Evolutionary conservation across 2,797 vertebrate species (phyloP).

Genomic region (Sphenopsis melanotis): DNA sequence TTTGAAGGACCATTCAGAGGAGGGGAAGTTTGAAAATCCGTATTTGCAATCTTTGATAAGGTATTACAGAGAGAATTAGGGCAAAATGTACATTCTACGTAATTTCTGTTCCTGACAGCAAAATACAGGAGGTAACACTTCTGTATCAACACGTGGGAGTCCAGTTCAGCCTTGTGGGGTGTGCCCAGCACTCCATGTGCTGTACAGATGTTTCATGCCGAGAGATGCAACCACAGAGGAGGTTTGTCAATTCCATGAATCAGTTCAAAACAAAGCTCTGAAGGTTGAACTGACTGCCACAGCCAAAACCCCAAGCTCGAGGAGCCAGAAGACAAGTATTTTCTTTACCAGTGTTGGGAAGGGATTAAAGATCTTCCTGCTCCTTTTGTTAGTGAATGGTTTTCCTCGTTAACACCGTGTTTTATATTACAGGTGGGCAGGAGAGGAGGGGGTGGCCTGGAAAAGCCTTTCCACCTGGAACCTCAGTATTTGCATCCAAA

Average conservation of each 20-base stretch:
- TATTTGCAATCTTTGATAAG: not conserved
- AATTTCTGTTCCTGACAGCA: not conserved
- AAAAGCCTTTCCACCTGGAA: not conserved
- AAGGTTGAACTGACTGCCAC: not conserved
- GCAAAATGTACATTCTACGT: not conserved
- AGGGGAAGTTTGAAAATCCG: not conserved
- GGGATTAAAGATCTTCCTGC: not conserved
- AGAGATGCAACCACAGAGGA: not conserved
- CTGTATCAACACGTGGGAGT: not conserved
- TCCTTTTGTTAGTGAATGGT: not conserved
- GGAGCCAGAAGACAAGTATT: not conserved
- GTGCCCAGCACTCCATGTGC: not conserved
- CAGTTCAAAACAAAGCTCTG: not conserved
- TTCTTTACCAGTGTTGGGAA: not conserved
- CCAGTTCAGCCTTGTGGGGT: not conserved
- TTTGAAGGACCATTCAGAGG: not conserved
- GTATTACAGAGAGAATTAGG: not conserved
- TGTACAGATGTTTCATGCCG: not conserved
- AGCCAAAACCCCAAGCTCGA: not conserved
- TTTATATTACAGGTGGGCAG: not conserved
- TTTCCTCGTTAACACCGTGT: not conserved
- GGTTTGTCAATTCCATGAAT: not conserved
- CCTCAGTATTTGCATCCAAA: not conserved
- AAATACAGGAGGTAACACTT: not conserved
- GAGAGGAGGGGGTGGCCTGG: not conserved